A percentile compares a stretch with the other conserved stretches of the same genome.
These are phyloP conservation scores for Chrysopilus asiliformis DNA, from an alignment of 2,888 invertebrate genomes.

Conservation along the genomic window DNA sequence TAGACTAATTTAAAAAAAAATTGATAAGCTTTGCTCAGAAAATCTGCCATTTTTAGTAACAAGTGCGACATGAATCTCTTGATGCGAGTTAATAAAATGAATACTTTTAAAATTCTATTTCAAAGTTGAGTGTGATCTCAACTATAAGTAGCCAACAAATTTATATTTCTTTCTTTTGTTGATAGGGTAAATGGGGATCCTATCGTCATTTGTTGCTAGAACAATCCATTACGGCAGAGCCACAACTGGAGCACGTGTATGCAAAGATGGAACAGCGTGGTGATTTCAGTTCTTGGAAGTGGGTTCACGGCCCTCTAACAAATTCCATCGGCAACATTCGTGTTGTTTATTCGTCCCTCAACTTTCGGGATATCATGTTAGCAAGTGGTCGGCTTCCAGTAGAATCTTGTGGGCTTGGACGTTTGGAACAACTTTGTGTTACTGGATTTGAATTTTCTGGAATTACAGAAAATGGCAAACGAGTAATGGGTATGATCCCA, in stretches of 20 bases:
- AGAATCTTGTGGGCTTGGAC: conserved; percentile 62
- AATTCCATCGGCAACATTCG: conserved; percentile 41
- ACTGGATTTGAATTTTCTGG: conserved; percentile 59
- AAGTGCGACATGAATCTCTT: too few relatives aligned
- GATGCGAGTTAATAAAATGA: too few relatives aligned
- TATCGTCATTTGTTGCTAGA: conserved; percentile 61
- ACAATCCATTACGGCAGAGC: conserved; percentile 36
- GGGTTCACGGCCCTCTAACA: conserved; percentile 57
- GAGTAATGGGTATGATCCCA: conserved; percentile 50
- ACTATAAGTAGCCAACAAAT: too few relatives aligned
- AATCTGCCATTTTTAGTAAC: too few relatives aligned
- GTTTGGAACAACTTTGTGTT: conserved; percentile 50
- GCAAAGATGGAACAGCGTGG: conserved; percentile 66
- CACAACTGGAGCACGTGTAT: conserved; percentile 51
- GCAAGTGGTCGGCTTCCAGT: conserved; percentile 79
- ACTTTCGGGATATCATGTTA: conserved; percentile 91
- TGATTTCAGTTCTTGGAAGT: conserved; percentile 69
- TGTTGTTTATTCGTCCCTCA: conserved; percentile 58
- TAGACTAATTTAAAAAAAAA: too few relatives aligned
- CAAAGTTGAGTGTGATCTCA: too few relatives aligned
- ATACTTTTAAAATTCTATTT: too few relatives aligned
- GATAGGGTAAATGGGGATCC: conserved; percentile 49
- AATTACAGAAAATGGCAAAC: conserved; percentile 40
- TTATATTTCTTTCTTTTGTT: too few relatives aligned
- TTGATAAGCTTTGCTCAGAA: too few relatives aligned